phyloP scores from a whole-genome alignment of 2,113 vertebrate genomes.

The Hyla sarda region DNA sequence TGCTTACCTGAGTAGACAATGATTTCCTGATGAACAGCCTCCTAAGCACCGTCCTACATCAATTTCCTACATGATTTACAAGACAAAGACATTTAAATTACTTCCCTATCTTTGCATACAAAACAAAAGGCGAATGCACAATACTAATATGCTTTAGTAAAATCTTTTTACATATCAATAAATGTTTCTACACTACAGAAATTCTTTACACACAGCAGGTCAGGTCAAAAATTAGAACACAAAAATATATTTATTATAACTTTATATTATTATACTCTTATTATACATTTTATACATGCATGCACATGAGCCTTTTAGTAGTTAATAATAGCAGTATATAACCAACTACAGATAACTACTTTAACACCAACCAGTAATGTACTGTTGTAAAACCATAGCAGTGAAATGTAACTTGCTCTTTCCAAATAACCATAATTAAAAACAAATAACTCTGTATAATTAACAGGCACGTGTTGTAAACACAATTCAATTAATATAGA shows the following conservation, averaged over 20 bases:
- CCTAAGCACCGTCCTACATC: slow-evolving; percentile 85
- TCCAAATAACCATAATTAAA: too few relatives aligned
- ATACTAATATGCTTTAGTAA: not conserved
- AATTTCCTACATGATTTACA: slow-evolving; percentile 90
- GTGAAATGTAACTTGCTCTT: too few relatives aligned
- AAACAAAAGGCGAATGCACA: not conserved
- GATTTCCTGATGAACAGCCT: slow-evolving; percentile 79
- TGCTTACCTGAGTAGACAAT: slow-evolving; percentile 80
- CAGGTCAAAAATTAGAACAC: not conserved
- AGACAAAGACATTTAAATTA: slow-evolving; percentile 77
- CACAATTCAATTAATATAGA: not conserved
- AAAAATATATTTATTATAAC: not conserved
- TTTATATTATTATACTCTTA: too few relatives aligned
- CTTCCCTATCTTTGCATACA: slow-evolving; percentile 49
- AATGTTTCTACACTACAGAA: not conserved
- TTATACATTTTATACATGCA: too few relatives aligned
- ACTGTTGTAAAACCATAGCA: too few relatives aligned
- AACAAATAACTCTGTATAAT: not conserved
- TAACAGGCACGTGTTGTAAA: not conserved
- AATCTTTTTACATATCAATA: slow-evolving; percentile 70
- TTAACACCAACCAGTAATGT: too few relatives aligned
- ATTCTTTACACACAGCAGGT: not conserved
- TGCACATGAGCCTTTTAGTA: too few relatives aligned
- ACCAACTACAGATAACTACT: too few relatives aligned
- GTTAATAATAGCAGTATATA: too few relatives aligned